These are phyloP conservation scores for Melanotaenia nigrans DNA, from an alignment of 2,797 vertebrate species.

Conservation along the genomic window DNA sequence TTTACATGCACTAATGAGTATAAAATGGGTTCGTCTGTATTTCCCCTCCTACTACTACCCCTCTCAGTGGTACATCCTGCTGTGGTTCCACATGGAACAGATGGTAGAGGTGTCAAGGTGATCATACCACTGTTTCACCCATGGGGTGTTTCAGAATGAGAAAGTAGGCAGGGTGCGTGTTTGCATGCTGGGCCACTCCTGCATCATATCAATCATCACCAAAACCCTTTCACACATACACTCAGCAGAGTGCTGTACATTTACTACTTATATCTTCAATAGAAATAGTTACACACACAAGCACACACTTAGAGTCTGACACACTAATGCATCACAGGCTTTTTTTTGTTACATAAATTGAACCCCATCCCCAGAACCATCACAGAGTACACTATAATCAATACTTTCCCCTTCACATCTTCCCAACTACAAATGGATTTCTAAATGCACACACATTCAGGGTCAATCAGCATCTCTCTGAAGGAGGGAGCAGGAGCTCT, in stretches of 20 bases:
- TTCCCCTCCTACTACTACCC: constrained; percentile 13
- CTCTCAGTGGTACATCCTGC: constrained; percentile 42
- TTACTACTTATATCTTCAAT: not conserved
- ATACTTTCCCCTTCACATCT: constrained; percentile 58
- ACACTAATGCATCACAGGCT: constrained; percentile 46
- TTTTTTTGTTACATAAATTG: constrained; percentile 43
- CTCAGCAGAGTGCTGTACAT: not conserved
- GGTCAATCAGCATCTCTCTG: constrained; percentile 14
- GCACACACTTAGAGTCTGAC: not conserved
- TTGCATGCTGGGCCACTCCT: constrained; percentile 33
- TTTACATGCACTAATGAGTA: not conserved
- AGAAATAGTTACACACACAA: constrained; percentile 16
- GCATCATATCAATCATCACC: constrained; percentile 42
- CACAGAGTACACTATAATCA: constrained; percentile 45
- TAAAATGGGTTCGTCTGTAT: not conserved
- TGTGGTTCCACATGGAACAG: constrained; percentile 49
- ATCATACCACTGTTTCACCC: constrained; percentile 43
- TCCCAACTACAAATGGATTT: constrained; percentile 17
- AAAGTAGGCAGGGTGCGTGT: constrained; percentile 26
- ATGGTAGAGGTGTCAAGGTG: constrained; percentile 50
- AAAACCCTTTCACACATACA: not conserved
- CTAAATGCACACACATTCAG: constrained; percentile 3
- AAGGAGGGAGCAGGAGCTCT: constrained; percentile 11
- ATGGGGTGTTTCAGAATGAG: constrained; percentile 47
- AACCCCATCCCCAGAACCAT: constrained; percentile 23